Evolutionary conservation across 2,888 invertebrate genomes (phyloP).

Genomic region (Cerastoderma edule): DNA sequence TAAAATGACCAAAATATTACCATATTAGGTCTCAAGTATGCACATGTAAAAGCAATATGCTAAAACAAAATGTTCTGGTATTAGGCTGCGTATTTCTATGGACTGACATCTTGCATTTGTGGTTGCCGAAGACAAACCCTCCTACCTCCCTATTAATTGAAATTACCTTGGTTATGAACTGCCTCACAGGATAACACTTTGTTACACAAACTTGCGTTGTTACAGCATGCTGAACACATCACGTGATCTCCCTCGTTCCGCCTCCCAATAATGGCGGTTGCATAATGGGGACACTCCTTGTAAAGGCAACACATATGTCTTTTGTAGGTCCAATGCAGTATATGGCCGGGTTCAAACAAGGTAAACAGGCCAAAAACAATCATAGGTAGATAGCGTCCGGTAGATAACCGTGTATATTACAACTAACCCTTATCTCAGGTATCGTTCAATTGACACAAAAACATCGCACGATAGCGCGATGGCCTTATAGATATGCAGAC

Average conservation of each 20-base stretch:
- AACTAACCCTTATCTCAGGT: background rate
- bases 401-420: background rate
- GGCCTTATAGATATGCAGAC: too few relatives aligned
- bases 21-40: too few relatives aligned
- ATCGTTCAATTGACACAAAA: too few relatives aligned
- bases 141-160: background rate
- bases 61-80: background rate
- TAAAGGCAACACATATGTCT: background rate
- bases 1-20: too few relatives aligned
- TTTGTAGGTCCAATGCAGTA: too few relatives aligned
- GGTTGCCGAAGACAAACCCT: too few relatives aligned
- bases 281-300: background rate
- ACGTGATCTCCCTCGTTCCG: background rate
- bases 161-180: background rate
- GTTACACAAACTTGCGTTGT: background rate
- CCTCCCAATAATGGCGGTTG: background rate
- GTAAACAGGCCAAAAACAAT: too few relatives aligned
- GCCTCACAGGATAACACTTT: background rate
- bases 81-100: too few relatives aligned
- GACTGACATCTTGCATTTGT: too few relatives aligned
- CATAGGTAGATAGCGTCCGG: background rate
- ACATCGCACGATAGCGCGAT: too few relatives aligned
- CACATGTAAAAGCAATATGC: background rate
- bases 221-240: background rate
- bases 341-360: too few relatives aligned